Percentiles rank a stretch among this genome's conserved stretches.
Evolutionary conservation across 2,888 invertebrate species (phyloP).

Genomic region (Torymus texanus): DNA sequence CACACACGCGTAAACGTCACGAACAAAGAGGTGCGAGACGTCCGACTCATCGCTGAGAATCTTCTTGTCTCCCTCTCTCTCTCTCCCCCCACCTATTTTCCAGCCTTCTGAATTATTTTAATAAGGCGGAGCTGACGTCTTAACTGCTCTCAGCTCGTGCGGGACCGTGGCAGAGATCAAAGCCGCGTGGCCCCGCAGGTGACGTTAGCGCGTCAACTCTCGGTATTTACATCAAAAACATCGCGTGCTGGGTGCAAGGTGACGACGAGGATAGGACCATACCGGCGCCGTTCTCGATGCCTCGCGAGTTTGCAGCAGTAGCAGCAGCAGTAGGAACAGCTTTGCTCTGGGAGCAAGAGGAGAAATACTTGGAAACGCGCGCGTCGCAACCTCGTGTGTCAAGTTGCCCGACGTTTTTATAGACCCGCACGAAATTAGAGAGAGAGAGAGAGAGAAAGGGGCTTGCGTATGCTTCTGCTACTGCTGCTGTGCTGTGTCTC

Average conservation of each 20-base stretch:
- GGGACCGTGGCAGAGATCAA: conserved; percentile 61
- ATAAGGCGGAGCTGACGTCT: conserved; percentile 67
- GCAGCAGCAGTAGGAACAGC: conserved; percentile 5
- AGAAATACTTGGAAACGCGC: conserved; percentile 43
- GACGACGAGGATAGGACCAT: conserved; percentile 17
- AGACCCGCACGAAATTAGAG: conserved; percentile 69
- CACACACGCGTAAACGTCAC: not conserved
- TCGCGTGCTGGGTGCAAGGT: not conserved
- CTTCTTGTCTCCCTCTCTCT: too few relatives aligned
- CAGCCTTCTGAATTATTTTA: conserved; percentile 67
- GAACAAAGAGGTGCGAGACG: conserved; percentile 44
- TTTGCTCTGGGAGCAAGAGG: conserved; percentile 52
- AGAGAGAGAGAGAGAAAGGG: too few relatives aligned
- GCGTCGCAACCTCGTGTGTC: conserved; percentile 58
- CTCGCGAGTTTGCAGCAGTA: not conserved
- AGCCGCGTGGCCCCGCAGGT: conserved; percentile 61
- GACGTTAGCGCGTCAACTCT: conserved; percentile 57
- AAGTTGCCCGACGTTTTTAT: conserved; percentile 69
- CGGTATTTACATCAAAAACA: conserved; percentile 69
- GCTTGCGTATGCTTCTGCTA: conserved; percentile 27
- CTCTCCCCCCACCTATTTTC: too few relatives aligned
- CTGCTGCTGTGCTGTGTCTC: conserved; percentile 2
- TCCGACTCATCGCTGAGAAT: conserved; percentile 24
- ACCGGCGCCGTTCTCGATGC: not conserved
- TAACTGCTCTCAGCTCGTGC: conserved; percentile 60